Conservation (phyloP, 1,140 invertebrate species). For the Stegodyphus mimosarum region DNA sequence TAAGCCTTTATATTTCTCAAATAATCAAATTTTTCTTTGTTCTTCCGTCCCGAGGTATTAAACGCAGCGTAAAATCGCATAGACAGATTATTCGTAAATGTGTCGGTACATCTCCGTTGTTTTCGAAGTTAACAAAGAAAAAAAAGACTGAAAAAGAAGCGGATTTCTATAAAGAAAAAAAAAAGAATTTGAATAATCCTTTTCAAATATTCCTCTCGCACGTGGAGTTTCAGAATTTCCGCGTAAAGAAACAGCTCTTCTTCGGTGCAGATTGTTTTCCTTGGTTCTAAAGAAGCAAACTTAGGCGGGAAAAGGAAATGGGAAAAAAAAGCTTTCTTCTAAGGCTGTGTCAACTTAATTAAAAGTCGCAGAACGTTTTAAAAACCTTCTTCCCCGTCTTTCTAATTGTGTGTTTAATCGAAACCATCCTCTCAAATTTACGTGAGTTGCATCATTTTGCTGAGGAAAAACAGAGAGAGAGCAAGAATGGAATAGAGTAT, state of each 20-base stretch:
- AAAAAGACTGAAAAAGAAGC: too few species aligned
- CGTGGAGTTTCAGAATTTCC: slow-evolving; percentile 6
- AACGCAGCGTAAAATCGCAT: too few species aligned
- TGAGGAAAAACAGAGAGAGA: neutral
- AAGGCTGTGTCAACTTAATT: slow-evolving; percentile 53
- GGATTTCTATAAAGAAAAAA: too few species aligned
- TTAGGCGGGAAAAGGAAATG: neutral
- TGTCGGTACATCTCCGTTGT: too few species aligned
- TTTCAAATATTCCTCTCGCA: slow-evolving; percentile 38
- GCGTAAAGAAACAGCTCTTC: slow-evolving; percentile 31
- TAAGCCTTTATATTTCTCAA: too few species aligned
- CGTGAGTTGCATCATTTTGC: slow-evolving; percentile 44
- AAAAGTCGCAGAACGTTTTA: slow-evolving; percentile 57
- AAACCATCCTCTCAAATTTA: slow-evolving; percentile 51
- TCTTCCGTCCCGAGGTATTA: too few species aligned
- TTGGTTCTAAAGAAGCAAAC: too few species aligned
- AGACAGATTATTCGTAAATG: too few species aligned
- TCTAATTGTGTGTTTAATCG: slow-evolving; percentile 50
- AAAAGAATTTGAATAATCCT: slow-evolving; percentile 15
- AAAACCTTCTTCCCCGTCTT: slow-evolving; percentile 19
- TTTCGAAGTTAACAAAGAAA: too few species aligned
- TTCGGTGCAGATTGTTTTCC: neutral
- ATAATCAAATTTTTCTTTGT: too few species aligned
- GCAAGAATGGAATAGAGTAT: slow-evolving; percentile 1
- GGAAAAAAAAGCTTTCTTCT: slow-evolving; percentile 14